These are phyloP conservation scores for Gobio occitaniae DNA, from an alignment of 2,797 vertebrate species.

Conservation along the genomic window DNA sequence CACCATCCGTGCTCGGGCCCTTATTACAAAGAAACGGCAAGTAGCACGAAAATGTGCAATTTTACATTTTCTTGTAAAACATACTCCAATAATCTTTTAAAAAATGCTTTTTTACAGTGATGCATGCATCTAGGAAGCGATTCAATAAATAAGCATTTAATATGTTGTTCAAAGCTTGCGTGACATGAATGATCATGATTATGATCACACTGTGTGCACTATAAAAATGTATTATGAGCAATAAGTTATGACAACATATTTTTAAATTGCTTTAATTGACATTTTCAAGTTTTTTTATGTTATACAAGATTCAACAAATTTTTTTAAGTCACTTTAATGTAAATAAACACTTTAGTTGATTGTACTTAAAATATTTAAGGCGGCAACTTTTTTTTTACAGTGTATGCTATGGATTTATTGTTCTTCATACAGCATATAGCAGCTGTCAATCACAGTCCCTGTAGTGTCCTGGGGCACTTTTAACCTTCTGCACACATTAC, in stretches of 20 bases:
- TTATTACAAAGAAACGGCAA: too few relatives aligned
- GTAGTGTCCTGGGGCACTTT: neutral
- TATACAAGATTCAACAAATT: too few relatives aligned
- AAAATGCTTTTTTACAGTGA: neutral
- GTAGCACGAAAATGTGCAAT: too few relatives aligned
- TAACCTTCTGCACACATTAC: conserved; percentile 40
- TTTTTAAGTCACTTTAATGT: too few relatives aligned
- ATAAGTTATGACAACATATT: too few relatives aligned
- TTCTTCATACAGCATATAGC: neutral
- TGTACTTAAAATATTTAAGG: too few relatives aligned
- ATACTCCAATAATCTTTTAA: neutral
- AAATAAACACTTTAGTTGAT: too few relatives aligned
- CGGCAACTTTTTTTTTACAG: neutral
- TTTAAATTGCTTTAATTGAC: too few relatives aligned
- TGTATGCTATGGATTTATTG: neutral
- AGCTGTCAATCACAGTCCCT: conserved; percentile 17
- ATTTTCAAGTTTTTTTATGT: too few relatives aligned
- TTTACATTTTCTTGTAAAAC: too few relatives aligned
- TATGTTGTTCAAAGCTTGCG: neutral
- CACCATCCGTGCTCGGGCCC: too few relatives aligned
- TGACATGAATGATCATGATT: neutral
- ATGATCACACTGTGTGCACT: neutral
- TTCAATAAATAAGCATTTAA: neutral
- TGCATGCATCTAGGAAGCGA: neutral
- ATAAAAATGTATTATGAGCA: too few relatives aligned